A percentile compares a stretch with the other conserved stretches of the same genome.
Conservation (phyloP, 1,140 invertebrate genomes). For the Philaenus spumarius region DNA sequence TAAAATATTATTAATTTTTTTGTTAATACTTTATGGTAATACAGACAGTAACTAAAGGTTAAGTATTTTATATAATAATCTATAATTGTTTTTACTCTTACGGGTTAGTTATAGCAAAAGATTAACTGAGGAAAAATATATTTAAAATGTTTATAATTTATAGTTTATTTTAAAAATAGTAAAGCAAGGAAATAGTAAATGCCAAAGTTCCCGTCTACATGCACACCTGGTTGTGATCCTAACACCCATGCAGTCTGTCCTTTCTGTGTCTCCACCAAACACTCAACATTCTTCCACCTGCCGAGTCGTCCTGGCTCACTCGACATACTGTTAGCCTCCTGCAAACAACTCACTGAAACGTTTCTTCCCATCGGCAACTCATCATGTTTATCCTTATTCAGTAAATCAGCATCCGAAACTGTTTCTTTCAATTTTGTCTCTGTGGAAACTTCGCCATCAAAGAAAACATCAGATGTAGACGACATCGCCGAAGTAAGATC, state of each 20-base stretch:
- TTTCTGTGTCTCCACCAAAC: too few relatives aligned
- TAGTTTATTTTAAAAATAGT: neutral
- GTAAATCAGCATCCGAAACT: neutral
- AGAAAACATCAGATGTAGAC: neutral
- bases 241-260: neutral
- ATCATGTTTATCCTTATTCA: neutral
- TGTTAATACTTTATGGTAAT: too few relatives aligned
- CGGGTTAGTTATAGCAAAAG: too few relatives aligned
- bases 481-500: neutral
- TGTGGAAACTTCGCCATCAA: neutral
- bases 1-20: too few relatives aligned
- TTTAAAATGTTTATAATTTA: too few relatives aligned
- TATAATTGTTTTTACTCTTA: too few relatives aligned
- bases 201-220: neutral
- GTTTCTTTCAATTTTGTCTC: neutral
- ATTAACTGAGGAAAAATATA: too few relatives aligned
- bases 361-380: neutral
- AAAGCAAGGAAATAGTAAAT: neutral
- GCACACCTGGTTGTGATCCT: slow-evolving; percentile 3
- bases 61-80: too few relatives aligned
- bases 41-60: too few relatives aligned
- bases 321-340: too few relatives aligned
- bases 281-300: too few relatives aligned
- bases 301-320: too few relatives aligned
- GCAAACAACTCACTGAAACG: neutral